Evolutionary conservation across 92 coral and sea anemone species (phyloP).

Genomic region (Desmophyllum pertusum): DNA sequence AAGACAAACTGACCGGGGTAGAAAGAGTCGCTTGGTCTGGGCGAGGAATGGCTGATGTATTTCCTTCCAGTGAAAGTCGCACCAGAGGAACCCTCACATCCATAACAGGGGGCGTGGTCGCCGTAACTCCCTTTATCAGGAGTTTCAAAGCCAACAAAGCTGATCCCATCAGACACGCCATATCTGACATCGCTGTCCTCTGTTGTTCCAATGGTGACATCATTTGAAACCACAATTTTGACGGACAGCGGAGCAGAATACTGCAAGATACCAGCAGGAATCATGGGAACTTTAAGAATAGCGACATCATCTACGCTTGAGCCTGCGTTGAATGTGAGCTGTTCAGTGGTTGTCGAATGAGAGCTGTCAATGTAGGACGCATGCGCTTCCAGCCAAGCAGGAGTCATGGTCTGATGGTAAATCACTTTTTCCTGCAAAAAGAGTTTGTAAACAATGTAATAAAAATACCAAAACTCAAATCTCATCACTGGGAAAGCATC

Average conservation of each 20-base stretch:
- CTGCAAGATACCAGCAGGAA: neutral
- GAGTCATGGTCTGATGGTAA: slow-evolving; percentile 26
- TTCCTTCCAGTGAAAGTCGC: neutral
- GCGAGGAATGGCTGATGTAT: no score
- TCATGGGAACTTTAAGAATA: slow-evolving; percentile 23
- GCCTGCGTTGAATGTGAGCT: slow-evolving; percentile 47
- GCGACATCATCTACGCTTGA: neutral
- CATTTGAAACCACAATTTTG: slow-evolving; percentile 4
- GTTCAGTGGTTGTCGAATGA: slow-evolving; percentile 9
- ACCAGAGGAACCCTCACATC: slow-evolving; percentile 6
- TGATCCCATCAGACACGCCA: slow-evolving; percentile 31
- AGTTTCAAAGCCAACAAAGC: slow-evolving; percentile 27
- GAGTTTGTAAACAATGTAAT: no score
- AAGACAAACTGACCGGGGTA: slow-evolving; percentile 21
- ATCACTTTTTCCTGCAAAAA: no score
- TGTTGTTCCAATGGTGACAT: neutral
- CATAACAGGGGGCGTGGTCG: neutral
- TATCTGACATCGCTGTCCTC: slow-evolving; percentile 7
- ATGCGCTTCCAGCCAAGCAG: slow-evolving; percentile 12
- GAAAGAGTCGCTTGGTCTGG: no score
- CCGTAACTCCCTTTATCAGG: slow-evolving; percentile 1
- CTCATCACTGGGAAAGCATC: no score
- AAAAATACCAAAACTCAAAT: no score
- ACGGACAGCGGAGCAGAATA: slow-evolving; percentile 16
- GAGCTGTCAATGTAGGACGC: slow-evolving; percentile 31